These are phyloP conservation scores for Eleginops maclovinus DNA, from an alignment of 2,113 vertebrate species.

Conservation along the genomic window DNA sequence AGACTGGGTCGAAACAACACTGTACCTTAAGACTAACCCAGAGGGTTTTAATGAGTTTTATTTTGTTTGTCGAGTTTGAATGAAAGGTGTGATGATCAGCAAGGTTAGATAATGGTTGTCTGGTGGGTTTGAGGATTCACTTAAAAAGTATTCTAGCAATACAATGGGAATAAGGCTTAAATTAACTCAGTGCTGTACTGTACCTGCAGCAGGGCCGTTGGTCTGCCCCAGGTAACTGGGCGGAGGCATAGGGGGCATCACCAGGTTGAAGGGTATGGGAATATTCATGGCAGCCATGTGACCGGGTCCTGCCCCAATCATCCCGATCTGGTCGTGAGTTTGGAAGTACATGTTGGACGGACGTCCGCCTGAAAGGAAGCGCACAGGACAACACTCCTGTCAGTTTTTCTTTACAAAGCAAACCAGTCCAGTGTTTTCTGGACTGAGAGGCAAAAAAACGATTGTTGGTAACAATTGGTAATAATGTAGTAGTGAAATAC, in stretches of 20 bases:
- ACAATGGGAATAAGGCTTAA: too few relatives aligned
- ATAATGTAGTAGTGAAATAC: slow-evolving; percentile 32
- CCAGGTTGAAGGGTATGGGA: slow-evolving; percentile 97
- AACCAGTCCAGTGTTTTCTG: not conserved
- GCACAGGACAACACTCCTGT: not conserved
- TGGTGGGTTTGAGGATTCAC: too few relatives aligned
- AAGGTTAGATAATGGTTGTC: too few relatives aligned
- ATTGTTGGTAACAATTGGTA: too few relatives aligned
- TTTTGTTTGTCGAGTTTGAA: too few relatives aligned
- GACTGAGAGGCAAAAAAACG: not conserved
- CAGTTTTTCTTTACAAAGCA: not conserved
- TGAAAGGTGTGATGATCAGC: too few relatives aligned
- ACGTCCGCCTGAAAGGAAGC: slow-evolving; percentile 82
- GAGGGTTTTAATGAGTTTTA: too few relatives aligned
- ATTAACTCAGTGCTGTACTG: not conserved
- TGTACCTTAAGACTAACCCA: too few relatives aligned
- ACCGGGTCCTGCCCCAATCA: slow-evolving; percentile 94
- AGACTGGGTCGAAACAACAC: not conserved
- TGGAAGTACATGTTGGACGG: slow-evolving; percentile 99
- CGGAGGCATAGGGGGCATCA: slow-evolving; percentile 98
- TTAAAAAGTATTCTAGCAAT: too few relatives aligned
- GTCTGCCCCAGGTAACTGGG: slow-evolving; percentile 94
- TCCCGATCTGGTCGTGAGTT: slow-evolving; percentile 97
- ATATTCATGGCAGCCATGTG: slow-evolving; percentile 96
- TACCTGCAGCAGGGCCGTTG: slow-evolving; percentile 94